These are phyloP conservation scores for Diachasmimorpha longicaudata DNA, from an alignment of 1,140 invertebrate species.

Conservation along the genomic window DNA sequence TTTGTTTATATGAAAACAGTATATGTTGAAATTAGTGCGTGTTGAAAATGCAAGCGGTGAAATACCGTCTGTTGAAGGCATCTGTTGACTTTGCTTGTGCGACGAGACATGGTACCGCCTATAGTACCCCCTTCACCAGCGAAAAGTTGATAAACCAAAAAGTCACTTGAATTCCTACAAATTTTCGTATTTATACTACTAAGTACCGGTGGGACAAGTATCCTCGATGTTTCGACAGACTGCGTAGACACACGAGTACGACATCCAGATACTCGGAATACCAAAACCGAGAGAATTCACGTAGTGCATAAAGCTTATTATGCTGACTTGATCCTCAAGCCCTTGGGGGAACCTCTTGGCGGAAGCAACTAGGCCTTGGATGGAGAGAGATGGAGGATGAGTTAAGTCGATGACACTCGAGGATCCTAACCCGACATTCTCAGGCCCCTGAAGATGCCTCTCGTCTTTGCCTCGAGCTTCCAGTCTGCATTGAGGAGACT, in stretches of 20 bases:
- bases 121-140: neutral
- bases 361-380: neutral
- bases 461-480: neutral
- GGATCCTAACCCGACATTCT: slow-evolving; percentile 43
- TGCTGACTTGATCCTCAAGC: slow-evolving; percentile 38
- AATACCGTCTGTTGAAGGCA: neutral
- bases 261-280: slow-evolving; percentile 4
- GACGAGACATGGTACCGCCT: no score
- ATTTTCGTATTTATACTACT: neutral
- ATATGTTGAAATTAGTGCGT: no score
- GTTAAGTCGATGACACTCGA: slow-evolving; percentile 50
- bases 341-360: neutral
- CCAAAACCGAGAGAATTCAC: neutral
- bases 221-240: neutral
- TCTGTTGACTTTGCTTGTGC: no score
- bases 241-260: neutral
- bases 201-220: neutral
- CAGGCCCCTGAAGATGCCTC: slow-evolving; percentile 5
- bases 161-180: neutral
- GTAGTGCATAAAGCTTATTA: slow-evolving; percentile 51
- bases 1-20: no score
- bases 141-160: neutral
- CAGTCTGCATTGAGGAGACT: neutral
- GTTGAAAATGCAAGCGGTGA: neutral
- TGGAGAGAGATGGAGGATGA: slow-evolving; percentile 33